Conservation (phyloP, 2,113 vertebrate genomes). For the Hirundichthys speculiger region DNA sequence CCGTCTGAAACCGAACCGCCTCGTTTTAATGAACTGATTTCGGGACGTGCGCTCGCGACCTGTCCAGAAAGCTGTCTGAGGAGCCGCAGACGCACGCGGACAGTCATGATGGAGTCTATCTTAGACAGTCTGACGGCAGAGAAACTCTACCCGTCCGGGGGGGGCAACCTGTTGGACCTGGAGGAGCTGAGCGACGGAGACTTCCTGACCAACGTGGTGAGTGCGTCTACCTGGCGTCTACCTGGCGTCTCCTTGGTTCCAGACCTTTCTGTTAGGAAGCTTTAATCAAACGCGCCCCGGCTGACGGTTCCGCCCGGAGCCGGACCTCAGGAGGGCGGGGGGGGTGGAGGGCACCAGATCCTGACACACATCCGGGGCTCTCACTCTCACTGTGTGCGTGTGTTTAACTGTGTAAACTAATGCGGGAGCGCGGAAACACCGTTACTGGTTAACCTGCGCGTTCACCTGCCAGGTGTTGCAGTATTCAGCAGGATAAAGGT, state of each 20-base stretch:
- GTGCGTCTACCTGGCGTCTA: too few species aligned
- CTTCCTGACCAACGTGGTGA: constrained; percentile 76
- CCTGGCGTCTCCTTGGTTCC: too few species aligned
- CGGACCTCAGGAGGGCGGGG: constrained; percentile 68
- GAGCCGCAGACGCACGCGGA: constrained; percentile 13
- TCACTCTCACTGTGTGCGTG: not conserved
- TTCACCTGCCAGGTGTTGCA: constrained; percentile 9
- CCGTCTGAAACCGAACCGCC: constrained; percentile 6
- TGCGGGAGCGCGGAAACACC: constrained; percentile 8
- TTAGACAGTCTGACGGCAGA: constrained; percentile 68
- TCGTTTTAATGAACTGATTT: constrained; percentile 38
- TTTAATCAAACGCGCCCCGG: constrained; percentile 36
- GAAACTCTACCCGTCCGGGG: constrained; percentile 62
- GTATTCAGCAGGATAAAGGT: too few species aligned
- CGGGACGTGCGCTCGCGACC: not conserved
- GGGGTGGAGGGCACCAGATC: constrained; percentile 47
- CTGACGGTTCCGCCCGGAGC: constrained; percentile 64
- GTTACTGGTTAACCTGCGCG: constrained; percentile 42
- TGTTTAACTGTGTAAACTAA: constrained; percentile 31
- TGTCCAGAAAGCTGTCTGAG: constrained; percentile 4
- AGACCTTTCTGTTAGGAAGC: constrained; percentile 1
- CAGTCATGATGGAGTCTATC: constrained; percentile 70
- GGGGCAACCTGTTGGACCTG: constrained; percentile 77
- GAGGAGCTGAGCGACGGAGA: constrained; percentile 76
- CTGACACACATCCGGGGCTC: constrained; percentile 68